Conservation (phyloP, 1,140 invertebrate genomes). For the Mylabris phalerata region DNA sequence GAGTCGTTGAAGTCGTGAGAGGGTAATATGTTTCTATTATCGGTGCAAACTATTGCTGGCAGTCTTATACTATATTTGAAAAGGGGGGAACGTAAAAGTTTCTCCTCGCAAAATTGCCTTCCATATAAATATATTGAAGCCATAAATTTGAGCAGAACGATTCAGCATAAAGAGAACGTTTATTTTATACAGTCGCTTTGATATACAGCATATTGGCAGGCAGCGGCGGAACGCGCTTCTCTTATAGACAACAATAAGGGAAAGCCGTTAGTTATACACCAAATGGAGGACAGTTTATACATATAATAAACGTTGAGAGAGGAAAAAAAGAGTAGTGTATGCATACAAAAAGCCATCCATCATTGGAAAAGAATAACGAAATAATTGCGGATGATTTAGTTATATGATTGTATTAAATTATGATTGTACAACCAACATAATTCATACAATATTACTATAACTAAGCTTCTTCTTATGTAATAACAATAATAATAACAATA, state of each 20-base stretch:
- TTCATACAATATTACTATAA: constrained; percentile 8
- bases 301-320: too few relatives aligned
- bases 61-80: neutral
- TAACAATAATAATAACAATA: too few relatives aligned
- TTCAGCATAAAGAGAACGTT: constrained; percentile 39
- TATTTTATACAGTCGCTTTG: constrained; percentile 39
- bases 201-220: constrained; percentile 36
- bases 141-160: constrained; percentile 39
- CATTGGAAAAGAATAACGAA: constrained; percentile 21
- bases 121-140: constrained; percentile 44
- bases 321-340: neutral
- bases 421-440: constrained; percentile 18
- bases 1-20: constrained; percentile 42
- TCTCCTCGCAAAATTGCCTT: constrained; percentile 40
- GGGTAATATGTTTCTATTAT: constrained; percentile 45
- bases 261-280: too few relatives aligned
- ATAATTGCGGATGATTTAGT: constrained; percentile 23
- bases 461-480: too few relatives aligned
- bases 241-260: neutral
- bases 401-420: constrained; percentile 27
- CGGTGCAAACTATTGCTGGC: constrained; percentile 37
- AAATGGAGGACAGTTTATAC: too few relatives aligned
- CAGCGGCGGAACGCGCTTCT: constrained; percentile 1
- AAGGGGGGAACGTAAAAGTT: constrained; percentile 19
- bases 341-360: constrained; percentile 14